phyloP scores from a whole-genome alignment of 2,113 vertebrate species.

The Cairina moschata region DNA sequence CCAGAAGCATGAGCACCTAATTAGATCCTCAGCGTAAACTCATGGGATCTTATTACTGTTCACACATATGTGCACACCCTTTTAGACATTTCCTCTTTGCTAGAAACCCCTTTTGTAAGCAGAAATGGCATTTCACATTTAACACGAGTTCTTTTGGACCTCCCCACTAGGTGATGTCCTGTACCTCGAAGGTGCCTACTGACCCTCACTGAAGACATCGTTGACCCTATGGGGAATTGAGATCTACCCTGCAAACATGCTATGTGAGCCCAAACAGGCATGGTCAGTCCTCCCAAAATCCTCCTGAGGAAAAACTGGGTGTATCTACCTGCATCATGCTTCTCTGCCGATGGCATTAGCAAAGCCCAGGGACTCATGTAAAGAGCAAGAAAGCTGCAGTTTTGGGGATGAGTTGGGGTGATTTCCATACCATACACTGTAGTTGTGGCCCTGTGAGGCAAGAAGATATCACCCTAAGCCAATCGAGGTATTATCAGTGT shows the following conservation, averaged over 20 bases:
- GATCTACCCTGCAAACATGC: neutral
- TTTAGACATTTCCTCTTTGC: neutral
- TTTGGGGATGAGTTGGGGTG: neutral
- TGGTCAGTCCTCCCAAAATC: neutral
- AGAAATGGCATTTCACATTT: no score
- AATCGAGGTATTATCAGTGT: neutral
- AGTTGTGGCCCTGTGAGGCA: neutral
- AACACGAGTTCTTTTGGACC: no score
- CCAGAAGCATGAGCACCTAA: fast-evolving
- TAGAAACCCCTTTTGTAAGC: neutral
- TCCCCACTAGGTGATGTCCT: neutral
- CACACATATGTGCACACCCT: neutral
- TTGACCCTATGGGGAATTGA: neutral
- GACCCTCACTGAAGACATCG: neutral
- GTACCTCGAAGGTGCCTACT: neutral
- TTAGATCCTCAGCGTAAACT: neutral
- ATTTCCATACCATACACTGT: neutral
- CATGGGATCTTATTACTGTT: neutral
- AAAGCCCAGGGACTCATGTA: neutral
- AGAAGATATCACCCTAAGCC: neutral
- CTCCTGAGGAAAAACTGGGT: neutral
- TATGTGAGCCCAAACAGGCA: neutral
- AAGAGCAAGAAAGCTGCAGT: neutral
- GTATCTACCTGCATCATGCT: neutral
- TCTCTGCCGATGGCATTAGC: neutral